Percentiles rank a stretch among this genome's conserved stretches.
These are phyloP conservation scores for Synergus gifuensis DNA, from an alignment of 2,888 invertebrate genomes.

Conservation along the genomic window DNA sequence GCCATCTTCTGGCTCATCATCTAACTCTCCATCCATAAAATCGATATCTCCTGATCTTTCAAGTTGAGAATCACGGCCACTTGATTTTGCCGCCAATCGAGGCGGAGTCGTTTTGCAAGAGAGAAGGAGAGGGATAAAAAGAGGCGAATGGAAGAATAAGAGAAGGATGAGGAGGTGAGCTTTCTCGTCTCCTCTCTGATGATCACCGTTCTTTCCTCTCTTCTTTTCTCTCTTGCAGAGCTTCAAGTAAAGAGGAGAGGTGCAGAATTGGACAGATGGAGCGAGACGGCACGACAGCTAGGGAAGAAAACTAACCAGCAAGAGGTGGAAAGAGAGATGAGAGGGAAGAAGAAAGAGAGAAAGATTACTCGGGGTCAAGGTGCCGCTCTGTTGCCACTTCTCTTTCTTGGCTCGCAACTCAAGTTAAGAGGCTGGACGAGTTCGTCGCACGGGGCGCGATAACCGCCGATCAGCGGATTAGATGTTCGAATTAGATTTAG, in stretches of 20 bases:
- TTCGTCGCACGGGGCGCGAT: conserved; percentile 11
- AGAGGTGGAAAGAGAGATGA: conserved; percentile 41
- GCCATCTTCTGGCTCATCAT: neutral
- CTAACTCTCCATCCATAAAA: neutral
- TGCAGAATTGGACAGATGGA: conserved; percentile 19
- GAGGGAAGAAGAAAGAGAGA: conserved; percentile 9
- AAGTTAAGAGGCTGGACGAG: conserved; percentile 33
- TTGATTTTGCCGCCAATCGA: conserved; percentile 38
- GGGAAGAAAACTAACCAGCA: conserved; percentile 26
- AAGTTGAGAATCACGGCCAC: neutral
- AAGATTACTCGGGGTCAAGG: conserved; percentile 30
- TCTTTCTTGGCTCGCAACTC: conserved; percentile 63
- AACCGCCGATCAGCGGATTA: conserved; percentile 23
- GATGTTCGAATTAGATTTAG: conserved; percentile 21
- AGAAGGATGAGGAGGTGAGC: neutral
- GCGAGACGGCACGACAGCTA: conserved; percentile 12
- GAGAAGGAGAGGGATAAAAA: neutral
- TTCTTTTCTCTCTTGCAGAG: conserved; percentile 24
- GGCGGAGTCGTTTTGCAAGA: conserved; percentile 41
- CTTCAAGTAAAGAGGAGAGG: neutral
- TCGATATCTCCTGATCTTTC: neutral
- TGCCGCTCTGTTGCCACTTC: conserved; percentile 67
- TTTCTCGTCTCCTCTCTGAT: neutral
- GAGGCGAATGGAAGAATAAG: neutral
- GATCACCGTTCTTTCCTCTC: conserved; percentile 40